Evolutionary conservation across 1,140 invertebrate genomes (phyloP).

Genomic region (Neodiprion pinetum): DNA sequence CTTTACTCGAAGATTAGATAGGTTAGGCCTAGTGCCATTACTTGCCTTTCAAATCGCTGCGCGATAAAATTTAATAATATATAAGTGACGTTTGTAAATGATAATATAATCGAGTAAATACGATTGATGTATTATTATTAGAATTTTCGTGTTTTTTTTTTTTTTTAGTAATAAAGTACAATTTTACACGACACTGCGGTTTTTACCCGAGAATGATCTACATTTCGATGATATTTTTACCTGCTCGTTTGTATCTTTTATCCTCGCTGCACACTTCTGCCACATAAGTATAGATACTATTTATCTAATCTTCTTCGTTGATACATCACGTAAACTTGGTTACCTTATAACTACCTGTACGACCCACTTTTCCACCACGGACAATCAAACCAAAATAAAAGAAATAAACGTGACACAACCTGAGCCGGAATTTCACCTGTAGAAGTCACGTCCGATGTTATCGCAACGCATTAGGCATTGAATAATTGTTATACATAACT

Average conservation of each 20-base stretch:
- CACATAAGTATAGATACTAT: background rate
- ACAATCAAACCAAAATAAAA: background rate
- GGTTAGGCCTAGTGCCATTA: conserved; percentile 21
- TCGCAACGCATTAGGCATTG: too few relatives aligned
- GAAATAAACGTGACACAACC: too few relatives aligned
- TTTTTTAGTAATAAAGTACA: background rate
- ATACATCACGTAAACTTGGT: background rate
- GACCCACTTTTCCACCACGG: background rate
- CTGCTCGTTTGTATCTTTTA: background rate
- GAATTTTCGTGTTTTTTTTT: background rate
- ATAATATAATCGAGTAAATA: background rate
- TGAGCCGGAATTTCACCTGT: too few relatives aligned
- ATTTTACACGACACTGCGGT: background rate
- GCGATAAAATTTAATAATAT: background rate
- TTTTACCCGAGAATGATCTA: too few relatives aligned
- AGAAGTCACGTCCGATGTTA: too few relatives aligned
- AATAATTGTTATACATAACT: too few relatives aligned
- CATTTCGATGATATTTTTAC: background rate
- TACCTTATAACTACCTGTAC: background rate
- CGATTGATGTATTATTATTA: background rate
- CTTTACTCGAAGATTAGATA: background rate
- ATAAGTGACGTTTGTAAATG: background rate
- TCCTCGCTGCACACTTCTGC: background rate
- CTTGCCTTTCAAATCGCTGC: conserved; percentile 20
- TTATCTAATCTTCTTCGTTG: background rate